These are phyloP conservation scores for Nesogale talazaci DNA, from an alignment of 2,113 vertebrate species.

Conservation along the genomic window DNA sequence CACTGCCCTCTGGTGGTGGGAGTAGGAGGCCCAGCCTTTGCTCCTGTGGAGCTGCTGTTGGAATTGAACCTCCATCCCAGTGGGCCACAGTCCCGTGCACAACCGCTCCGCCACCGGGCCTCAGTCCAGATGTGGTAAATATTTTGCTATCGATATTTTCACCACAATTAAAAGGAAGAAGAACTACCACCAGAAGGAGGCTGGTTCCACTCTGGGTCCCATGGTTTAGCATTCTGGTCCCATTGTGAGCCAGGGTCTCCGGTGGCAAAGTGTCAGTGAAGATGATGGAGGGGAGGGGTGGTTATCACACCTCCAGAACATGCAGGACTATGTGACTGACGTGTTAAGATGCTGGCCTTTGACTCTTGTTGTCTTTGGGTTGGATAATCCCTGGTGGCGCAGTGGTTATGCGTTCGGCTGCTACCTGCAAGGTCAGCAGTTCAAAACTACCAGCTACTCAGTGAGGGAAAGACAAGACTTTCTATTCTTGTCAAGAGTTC, in stretches of 20 bases:
- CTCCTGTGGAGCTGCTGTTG: too few relatives aligned
- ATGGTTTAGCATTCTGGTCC: background rate
- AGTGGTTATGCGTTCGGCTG: too few relatives aligned
- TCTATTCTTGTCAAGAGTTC: too few relatives aligned
- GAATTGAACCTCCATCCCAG: too few relatives aligned
- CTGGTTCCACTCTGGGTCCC: background rate
- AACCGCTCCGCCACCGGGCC: too few relatives aligned
- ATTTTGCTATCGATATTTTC: background rate
- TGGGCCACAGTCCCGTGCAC: too few relatives aligned
- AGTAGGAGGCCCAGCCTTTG: too few relatives aligned
- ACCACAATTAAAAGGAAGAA: background rate
- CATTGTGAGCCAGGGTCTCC: conserved; percentile 14
- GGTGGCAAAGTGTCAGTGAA: background rate
- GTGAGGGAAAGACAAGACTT: too few relatives aligned
- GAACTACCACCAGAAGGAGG: background rate
- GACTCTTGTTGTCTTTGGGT: conserved; percentile 38
- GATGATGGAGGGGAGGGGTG: background rate
- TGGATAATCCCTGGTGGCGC: background rate
- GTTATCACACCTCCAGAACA: background rate
- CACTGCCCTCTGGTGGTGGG: too few relatives aligned
- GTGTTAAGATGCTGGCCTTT: conserved; percentile 39
- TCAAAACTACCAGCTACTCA: too few relatives aligned
- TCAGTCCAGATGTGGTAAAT: background rate
- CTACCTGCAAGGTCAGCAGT: too few relatives aligned
- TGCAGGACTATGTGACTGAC: background rate